Base-by-base conservation (phyloP, 2,888 invertebrate species). In the Harpalus rufipes region DNA sequence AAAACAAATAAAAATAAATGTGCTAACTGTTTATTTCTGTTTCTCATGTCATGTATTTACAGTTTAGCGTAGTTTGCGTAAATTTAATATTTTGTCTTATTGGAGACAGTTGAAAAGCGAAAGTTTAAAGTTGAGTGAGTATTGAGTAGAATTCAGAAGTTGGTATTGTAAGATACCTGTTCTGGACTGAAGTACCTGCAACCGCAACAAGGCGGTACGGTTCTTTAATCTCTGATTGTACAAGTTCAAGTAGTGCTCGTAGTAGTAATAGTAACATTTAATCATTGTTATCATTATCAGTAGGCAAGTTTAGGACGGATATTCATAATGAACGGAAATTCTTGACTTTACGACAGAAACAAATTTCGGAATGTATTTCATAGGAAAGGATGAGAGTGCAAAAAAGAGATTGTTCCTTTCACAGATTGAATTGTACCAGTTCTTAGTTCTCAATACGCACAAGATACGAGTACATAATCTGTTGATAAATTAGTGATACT, bases 41-140 rank as follows among this genome's bases (percentile, higher is more conserved):
- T 51, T 51, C 44, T 51, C 44, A 51, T 51, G 44, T 51, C 44
- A 51, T 51, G 44, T 51, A 51, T 51, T 51, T 59, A 14, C 7
- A 59, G n/a, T 59, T 59, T 59, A 16, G 16, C 16, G 4, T 4
- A 51, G 44, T 51, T 12, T 51, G 8, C 44, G 44, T 51, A 51
- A 32, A 32, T 32, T 32, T 16, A 59, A 59, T 59, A 16, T 59
- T 14, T 14, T 59, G 7, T 16, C 16, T 16, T 16, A 59, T 21
- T 74, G 72, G 41, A 44, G 16, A 78, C 78, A 56, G n/a, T 51
- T 78, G 58, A 78, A 81, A 81, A 81, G 81, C 63, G 81, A 81
- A 81, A 81, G 81, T 81, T 61, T 63, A 81, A 51, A 81, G 81
- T 81, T 81, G 63, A 81, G 44, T 81, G 63, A 74, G 41, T 74